A percentile compares a stretch with the other conserved stretches of the same genome.
Conservation (phyloP, 2,797 vertebrate species). For the Aeoliscus strigatus region DNA sequence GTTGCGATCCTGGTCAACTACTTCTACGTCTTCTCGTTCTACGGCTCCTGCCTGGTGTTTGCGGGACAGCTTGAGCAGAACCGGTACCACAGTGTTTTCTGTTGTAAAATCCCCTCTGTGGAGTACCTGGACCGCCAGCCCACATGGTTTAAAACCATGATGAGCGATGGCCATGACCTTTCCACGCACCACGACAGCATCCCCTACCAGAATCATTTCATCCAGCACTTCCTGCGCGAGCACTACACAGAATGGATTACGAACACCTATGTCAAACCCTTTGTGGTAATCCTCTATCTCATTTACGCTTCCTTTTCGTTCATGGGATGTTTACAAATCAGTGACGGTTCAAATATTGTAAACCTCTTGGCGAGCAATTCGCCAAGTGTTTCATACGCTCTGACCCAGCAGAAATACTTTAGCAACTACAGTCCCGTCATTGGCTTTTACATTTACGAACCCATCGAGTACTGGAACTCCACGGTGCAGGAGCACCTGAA, state of each 20-base stretch:
- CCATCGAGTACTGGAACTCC: conserved; percentile 96
- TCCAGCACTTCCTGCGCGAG: conserved; percentile 93
- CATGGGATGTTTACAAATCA: conserved; percentile 97
- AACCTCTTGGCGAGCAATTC: conserved; percentile 96
- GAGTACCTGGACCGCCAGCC: conserved; percentile 91
- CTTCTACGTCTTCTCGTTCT: conserved; percentile 97
- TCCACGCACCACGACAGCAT: conserved; percentile 74
- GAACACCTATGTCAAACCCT: conserved; percentile 98
- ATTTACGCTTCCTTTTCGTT: conserved; percentile 99
- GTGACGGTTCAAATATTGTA: no score
- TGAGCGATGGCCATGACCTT: conserved; percentile 57
- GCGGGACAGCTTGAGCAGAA: conserved; percentile 98
- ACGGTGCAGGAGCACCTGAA: conserved; percentile 94
- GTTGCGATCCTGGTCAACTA: conserved; percentile 94
- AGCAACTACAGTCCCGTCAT: conserved; percentile 97
- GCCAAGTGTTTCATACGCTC: conserved; percentile 89
- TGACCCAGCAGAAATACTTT: conserved; percentile 95
- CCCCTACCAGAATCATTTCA: conserved; percentile 90
- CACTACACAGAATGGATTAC: conserved; percentile 99
- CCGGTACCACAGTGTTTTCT: conserved; percentile 97
- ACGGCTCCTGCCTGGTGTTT: conserved; percentile 96
- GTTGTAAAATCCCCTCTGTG: conserved; percentile 81
- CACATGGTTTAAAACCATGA: conserved; percentile 94
- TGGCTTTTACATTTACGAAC: conserved; percentile 98
- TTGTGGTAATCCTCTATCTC: conserved; percentile 98